phyloP scores from a whole-genome alignment of 2,888 invertebrate genomes.

The Teinopalpus imperialis region DNA sequence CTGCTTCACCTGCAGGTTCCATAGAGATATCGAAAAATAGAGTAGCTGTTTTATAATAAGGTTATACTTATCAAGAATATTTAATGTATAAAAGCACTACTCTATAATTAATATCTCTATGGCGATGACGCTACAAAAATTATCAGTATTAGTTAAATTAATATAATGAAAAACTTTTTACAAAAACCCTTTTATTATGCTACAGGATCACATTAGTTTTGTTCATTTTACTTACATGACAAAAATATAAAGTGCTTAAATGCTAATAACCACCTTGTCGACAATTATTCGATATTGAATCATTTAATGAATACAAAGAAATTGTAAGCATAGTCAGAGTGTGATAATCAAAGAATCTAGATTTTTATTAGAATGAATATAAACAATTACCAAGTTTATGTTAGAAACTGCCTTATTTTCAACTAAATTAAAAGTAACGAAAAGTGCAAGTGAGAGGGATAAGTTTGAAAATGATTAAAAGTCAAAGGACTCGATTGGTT shows the following conservation, averaged over 20 bases:
- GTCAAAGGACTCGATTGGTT: not conserved
- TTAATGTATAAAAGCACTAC: not conserved
- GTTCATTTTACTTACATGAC: conserved; percentile 23
- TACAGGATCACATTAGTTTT: conserved; percentile 32
- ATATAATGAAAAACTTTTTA: conserved; percentile 19
- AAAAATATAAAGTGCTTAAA: conserved; percentile 9
- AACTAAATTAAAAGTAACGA: no score
- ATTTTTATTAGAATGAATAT: no score
- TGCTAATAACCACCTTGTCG: conserved; percentile 2
- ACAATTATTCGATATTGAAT: conserved; percentile 12
- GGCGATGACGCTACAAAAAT: not conserved
- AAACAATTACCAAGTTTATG: no score
- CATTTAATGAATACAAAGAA: conserved; percentile 21
- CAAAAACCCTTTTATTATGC: conserved; percentile 34
- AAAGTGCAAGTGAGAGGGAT: no score
- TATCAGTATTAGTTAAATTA: not conserved
- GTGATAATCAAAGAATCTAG: no score
- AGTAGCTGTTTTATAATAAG: not conserved
- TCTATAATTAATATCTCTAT: conserved; percentile 1
- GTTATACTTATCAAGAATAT: not conserved
- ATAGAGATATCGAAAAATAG: conserved; percentile 10
- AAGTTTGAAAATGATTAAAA: not conserved
- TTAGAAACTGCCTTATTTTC: no score
- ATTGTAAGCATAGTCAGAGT: not conserved
- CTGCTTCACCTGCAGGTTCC: conserved; percentile 38